Base-by-base conservation (phyloP, 1,140 invertebrate genomes). In the Microplitis mediator region DNA sequence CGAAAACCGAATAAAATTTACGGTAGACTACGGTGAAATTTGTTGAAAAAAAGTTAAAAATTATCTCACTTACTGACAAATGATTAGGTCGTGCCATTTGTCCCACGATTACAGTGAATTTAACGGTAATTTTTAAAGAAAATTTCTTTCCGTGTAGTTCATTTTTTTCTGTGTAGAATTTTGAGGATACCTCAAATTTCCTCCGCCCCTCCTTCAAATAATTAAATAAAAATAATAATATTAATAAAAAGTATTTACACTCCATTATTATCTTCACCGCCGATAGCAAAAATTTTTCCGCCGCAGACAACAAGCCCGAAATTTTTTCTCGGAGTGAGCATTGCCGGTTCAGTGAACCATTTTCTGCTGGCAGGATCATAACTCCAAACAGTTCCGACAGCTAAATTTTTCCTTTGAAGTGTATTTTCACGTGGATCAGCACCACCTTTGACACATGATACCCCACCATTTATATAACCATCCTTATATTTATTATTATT, bases 381-480 rank as follows among this genome's bases (percentile, higher is more conserved):
- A 77, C 90, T 91, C 90, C 90, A 91, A 8, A 90, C 89, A 2
- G 88, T 90, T 4, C 88, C 87, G 0, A 91, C 88, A 3, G 89
- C 88, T 3, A 87, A 81, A 11, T 86, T 88, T 77, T 88, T 89
- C 32, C 86, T 86, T 14, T 86, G 81, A 4, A 85, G 75, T 69
- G 89, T 88, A 16, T 90, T 88, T 67, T 88, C 87, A 16, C 89
- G 81, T 9, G 90, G 90, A 83, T 91, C 90, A 2, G 88, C 88
- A 52, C 90, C 91, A 72, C 90, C 90, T 91, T 60, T 36, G 36
- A 75, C 74, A 39, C 67, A 75, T 31, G 6, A 72, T 68, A 61
- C 56, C 65, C 8, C n/a, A 9, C 8, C n/a, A 51, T 9, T 51
- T n/a, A n/a, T 51, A 51, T 51, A 58, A 58, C 54, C 13, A n/a